Base-by-base conservation (phyloP, 2,797 vertebrate genomes). In the Poecilia velifera region DNA sequence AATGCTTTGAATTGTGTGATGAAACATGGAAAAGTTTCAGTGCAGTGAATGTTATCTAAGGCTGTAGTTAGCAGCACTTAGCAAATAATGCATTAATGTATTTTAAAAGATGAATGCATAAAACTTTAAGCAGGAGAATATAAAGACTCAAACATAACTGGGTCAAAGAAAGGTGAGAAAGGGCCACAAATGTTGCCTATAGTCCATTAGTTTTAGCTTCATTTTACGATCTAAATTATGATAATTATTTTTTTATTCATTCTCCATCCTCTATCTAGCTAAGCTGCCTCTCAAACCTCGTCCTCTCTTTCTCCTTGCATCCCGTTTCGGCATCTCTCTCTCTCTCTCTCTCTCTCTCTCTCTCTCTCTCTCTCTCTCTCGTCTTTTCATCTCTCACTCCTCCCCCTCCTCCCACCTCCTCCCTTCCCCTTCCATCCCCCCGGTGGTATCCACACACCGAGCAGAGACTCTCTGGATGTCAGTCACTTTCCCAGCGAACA, bases 401-500 rank as follows among this genome's bases (percentile, higher is more conserved):
- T 34, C 77, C 85, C 74, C 43, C 62, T 9, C 79, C 55, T 14
- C 22, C 72, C 68, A 28, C 51, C 77, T 12, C n/a, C 41, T 12
- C 18, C 53, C 62, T 2, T 1, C 55, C 55, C 55, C 3, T 76
- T 28, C 76, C 47, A 2, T 45, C 72, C 62, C 8, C 79, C 39
- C 85, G 82, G 78, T 85, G 91, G 85, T 76, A 90, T 90, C 91
- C 89, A 84, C 77, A 84, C 91, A 91, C 86, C 80, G 86, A 90
- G 87, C 89, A 62, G 84, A 90, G 80, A 39, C 87, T 88, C 86
- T 91, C 84, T 91, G 88, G 87, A 87, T 94, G 92, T 93, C 89
- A 94, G 86, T 93, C 94, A 93, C 93, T 94, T 91, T 92, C 91
- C 85, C 93, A 79, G 81, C 53, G 76, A 92, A 92, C 91, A 92